A percentile compares a stretch with the other conserved stretches of the same genome.
Conservation (phyloP, 2,888 invertebrate species). For the Apodemia duryi region DNA sequence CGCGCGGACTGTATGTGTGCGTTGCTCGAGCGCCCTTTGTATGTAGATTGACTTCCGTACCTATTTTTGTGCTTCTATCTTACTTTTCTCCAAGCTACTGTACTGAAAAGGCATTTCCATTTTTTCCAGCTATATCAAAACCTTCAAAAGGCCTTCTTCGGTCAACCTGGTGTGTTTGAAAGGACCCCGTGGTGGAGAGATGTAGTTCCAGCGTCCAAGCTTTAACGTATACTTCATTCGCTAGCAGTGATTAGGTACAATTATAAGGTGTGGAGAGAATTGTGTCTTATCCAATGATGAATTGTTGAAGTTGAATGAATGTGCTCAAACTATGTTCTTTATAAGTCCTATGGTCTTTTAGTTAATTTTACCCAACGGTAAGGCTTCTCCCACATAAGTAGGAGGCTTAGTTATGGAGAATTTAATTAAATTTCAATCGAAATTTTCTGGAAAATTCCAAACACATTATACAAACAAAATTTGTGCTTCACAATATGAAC, state of each 20-base stretch:
- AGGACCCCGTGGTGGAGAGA: conserved; percentile 86
- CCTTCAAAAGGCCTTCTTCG: conserved; percentile 84
- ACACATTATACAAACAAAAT: background rate
- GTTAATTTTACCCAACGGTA: background rate
- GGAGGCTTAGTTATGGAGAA: background rate
- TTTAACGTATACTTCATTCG: conserved; percentile 38
- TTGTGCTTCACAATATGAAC: background rate
- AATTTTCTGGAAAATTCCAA: background rate
- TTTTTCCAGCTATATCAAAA: conserved; percentile 83
- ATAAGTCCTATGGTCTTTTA: background rate
- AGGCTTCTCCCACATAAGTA: background rate
- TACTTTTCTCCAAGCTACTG: too few relatives aligned
- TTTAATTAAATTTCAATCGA: background rate
- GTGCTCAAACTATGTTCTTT: background rate
- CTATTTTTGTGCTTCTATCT: too few relatives aligned
- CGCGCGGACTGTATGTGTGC: too few relatives aligned
- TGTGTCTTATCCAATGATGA: background rate
- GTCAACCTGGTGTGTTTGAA: conserved; percentile 83
- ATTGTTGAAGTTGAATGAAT: background rate
- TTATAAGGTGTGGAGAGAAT: background rate
- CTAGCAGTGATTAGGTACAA: conserved; percentile 5
- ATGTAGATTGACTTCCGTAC: too few relatives aligned
- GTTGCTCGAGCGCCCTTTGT: too few relatives aligned
- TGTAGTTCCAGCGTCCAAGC: conserved; percentile 54
- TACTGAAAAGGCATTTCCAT: too few relatives aligned